phyloP scores from a whole-genome alignment of 2,797 vertebrate species.

The Aphelocoma californica region DNA sequence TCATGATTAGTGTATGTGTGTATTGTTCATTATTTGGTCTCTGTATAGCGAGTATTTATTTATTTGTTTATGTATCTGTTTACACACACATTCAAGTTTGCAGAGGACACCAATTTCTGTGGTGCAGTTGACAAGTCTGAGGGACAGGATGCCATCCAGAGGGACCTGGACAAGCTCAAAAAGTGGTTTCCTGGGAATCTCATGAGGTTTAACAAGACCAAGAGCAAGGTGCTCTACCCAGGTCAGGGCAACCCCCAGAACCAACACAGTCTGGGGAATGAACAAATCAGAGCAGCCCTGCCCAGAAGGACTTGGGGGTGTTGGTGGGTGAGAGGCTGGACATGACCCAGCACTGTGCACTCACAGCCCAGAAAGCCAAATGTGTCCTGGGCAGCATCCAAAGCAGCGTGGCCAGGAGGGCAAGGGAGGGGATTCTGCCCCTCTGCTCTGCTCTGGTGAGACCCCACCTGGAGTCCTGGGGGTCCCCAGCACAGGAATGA shows the following conservation, averaged over 20 bases:
- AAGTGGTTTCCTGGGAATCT: neutral
- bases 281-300: neutral
- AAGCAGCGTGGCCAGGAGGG: rapidly evolving
- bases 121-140: neutral
- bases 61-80: neutral
- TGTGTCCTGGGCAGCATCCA: neutral
- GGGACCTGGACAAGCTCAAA: neutral
- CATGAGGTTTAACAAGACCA: neutral
- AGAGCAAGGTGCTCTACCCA: neutral
- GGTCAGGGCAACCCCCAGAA: rapidly evolving
- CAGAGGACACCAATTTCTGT: neutral
- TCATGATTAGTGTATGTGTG: neutral
- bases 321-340: neutral
- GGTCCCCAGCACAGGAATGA: neutral
- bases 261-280: too few species aligned
- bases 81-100: neutral
- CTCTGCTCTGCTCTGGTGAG: neutral
- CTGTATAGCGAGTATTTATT: neutral
- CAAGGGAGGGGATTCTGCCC: neutral
- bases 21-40: neutral
- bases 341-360: neutral
- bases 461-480: neutral
- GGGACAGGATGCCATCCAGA: neutral
- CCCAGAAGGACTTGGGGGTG: rapidly evolving
- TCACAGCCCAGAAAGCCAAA: neutral